A percentile compares a stretch with the other conserved stretches of the same genome.
Conservation (phyloP, 2,797 vertebrate genomes). For the Chaenodraco wilsoni region DNA sequence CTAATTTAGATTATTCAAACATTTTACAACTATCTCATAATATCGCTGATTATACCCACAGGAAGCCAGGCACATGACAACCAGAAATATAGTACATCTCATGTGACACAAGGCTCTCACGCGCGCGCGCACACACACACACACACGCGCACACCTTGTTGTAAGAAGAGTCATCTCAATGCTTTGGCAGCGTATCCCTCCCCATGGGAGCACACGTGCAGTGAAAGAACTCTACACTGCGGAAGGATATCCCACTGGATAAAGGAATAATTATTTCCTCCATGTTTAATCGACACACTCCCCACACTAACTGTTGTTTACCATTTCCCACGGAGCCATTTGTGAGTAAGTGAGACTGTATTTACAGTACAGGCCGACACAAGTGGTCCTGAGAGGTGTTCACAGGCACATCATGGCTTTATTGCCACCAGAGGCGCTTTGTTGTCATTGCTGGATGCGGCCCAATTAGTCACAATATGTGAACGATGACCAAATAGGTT, state of each 20-base stretch:
- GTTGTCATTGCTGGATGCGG: slow-evolving; percentile 64
- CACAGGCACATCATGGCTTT: slow-evolving; percentile 75
- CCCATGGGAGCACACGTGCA: not conserved
- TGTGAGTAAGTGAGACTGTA: slow-evolving; percentile 62
- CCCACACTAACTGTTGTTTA: slow-evolving; percentile 28
- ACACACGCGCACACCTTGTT: not conserved
- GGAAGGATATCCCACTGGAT: not conserved
- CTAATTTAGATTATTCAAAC: not conserved
- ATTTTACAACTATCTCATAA: not conserved
- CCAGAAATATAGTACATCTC: slow-evolving; percentile 8
- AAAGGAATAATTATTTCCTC: not conserved
- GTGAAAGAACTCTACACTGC: not conserved
- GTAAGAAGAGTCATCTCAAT: not conserved
- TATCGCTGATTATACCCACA: slow-evolving; percentile 19
- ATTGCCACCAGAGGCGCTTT: slow-evolving; percentile 69
- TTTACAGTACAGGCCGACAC: slow-evolving; percentile 70
- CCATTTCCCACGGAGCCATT: slow-evolving; percentile 51
- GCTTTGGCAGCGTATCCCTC: not conserved
- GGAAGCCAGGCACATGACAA: slow-evolving; percentile 17
- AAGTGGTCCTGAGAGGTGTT: slow-evolving; percentile 57
- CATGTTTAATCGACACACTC: not conserved
- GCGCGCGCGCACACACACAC: not conserved
- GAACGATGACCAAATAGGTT: slow-evolving; percentile 51
- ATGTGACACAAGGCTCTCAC: not conserved
- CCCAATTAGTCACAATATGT: slow-evolving; percentile 70